Evolutionary conservation across 2,888 invertebrate genomes (phyloP).

Genomic region (Cataglyphis altisquamis): DNA sequence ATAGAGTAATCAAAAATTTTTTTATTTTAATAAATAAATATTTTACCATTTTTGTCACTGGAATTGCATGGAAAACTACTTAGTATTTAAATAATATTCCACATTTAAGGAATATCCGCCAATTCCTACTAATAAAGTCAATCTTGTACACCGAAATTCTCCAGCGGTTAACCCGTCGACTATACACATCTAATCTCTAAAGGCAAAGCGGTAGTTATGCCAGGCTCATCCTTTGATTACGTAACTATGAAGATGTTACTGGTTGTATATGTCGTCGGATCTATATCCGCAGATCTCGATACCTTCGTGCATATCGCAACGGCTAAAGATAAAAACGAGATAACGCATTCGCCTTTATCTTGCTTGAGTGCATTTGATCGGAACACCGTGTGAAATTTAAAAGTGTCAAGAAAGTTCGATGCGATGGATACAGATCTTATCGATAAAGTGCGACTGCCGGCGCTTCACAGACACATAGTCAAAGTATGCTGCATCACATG

Average conservation of each 20-base stretch:
- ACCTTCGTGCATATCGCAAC: background rate
- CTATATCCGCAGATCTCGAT: slow-evolving; percentile 19
- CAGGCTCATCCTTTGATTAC: slow-evolving; percentile 41
- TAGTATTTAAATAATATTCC: slow-evolving; percentile 1
- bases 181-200: slow-evolving; percentile 25
- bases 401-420: slow-evolving; percentile 23
- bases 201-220: slow-evolving; percentile 41
- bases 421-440: slow-evolving; percentile 15
- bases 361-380: slow-evolving; percentile 15
- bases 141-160: slow-evolving; percentile 30
- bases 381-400: background rate
- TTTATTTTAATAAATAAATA: too few relatives aligned
- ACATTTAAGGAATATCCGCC: background rate
- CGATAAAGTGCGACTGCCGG: background rate
- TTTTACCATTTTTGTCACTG: background rate
- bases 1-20: background rate
- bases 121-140: slow-evolving; percentile 39
- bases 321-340: slow-evolving; percentile 18
- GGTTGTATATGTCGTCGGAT: background rate
- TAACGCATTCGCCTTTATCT: slow-evolving; percentile 8
- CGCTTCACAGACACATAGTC: slow-evolving; percentile 14
- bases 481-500: background rate
- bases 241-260: slow-evolving; percentile 44
- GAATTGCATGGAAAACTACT: background rate
- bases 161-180: slow-evolving; percentile 27